Evolutionary conservation across 2,113 vertebrate species (phyloP).

Genomic region (Campylomormyrus tamandua): DNA sequence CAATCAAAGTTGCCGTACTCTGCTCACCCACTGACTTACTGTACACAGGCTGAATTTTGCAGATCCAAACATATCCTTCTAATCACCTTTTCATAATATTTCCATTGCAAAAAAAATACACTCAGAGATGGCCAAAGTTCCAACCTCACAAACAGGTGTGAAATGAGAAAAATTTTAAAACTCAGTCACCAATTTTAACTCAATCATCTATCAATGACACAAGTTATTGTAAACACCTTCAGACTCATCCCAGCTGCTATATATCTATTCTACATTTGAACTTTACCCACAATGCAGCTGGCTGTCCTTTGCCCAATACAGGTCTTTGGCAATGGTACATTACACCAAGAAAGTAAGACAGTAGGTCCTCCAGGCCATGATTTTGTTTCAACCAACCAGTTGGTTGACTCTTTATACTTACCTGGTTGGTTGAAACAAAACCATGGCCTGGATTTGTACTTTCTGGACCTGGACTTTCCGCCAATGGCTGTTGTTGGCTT

Average conservation of each 20-base stretch:
- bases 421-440: background rate
- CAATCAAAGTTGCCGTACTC: background rate
- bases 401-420: background rate
- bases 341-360: too few relatives aligned
- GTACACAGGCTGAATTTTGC: background rate
- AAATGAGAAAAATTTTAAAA: background rate
- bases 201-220: background rate
- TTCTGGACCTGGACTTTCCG: background rate
- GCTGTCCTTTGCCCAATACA: background rate
- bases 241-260: background rate
- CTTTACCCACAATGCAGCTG: background rate
- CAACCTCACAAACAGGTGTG: background rate
- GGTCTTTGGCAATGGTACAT: too few relatives aligned
- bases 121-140: background rate
- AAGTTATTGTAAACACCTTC: background rate
- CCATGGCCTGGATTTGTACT: background rate
- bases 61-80: background rate
- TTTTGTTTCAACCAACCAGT: background rate
- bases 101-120: background rate
- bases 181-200: background rate
- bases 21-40: background rate
- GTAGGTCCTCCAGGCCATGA: background rate
- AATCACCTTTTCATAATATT: background rate
- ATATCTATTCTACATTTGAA: background rate
- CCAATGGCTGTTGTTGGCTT: background rate